Evolutionary conservation across 2,797 vertebrate species (phyloP).

Genomic region (Bradypodion ventrale): DNA sequence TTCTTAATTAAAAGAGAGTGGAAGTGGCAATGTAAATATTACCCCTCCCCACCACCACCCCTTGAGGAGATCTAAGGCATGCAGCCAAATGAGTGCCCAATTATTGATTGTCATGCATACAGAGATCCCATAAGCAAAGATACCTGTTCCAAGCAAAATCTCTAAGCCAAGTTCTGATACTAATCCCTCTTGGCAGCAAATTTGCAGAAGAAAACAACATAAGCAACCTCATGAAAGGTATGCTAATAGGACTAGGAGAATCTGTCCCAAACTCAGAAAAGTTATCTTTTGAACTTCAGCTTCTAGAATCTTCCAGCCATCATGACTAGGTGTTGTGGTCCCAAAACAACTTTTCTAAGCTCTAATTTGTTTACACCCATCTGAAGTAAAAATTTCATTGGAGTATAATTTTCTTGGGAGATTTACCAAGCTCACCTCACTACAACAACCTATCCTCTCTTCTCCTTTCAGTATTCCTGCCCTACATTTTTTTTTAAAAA

Average conservation of each 20-base stretch:
- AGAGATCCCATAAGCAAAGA: constrained; percentile 21
- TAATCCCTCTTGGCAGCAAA: constrained; percentile 29
- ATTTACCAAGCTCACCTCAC: too few species aligned
- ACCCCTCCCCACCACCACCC: not conserved
- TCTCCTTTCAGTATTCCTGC: too few species aligned
- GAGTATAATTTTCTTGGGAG: too few species aligned
- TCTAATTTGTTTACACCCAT: too few species aligned
- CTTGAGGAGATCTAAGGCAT: constrained; percentile 23
- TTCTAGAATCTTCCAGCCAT: too few species aligned
- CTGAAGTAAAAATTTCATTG: too few species aligned
- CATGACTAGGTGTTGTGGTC: too few species aligned
- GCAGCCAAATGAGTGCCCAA: constrained; percentile 29
- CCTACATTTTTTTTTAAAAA: too few species aligned
- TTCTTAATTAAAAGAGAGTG: constrained; percentile 29
- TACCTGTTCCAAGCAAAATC: constrained; percentile 32
- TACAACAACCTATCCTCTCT: too few species aligned
- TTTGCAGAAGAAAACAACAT: constrained; percentile 6
- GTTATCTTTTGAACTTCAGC: too few species aligned
- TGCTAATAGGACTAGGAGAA: not conserved
- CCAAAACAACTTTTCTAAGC: too few species aligned
- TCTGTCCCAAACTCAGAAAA: too few species aligned
- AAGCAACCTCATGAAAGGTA: not conserved
- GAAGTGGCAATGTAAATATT: constrained; percentile 23
- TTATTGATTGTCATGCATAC: constrained; percentile 11
- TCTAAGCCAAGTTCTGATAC: constrained; percentile 23